phyloP scores from a whole-genome alignment of 2,113 vertebrate species.

The Ameiurus melas region DNA sequence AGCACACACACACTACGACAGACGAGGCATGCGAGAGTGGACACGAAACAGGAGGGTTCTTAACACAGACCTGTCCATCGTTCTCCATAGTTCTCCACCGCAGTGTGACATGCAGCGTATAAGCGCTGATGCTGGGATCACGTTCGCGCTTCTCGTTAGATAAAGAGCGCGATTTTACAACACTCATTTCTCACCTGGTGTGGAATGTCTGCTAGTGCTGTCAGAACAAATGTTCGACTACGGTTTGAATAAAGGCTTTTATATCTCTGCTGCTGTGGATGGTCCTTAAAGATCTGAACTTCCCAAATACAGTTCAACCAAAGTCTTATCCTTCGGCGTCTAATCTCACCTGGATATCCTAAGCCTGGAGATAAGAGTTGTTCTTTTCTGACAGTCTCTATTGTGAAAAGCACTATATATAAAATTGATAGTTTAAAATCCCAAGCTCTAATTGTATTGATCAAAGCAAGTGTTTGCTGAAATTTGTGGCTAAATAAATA shows the following conservation, averaged over 20 bases:
- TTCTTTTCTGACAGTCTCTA: not conserved
- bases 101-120: not conserved
- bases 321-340: not conserved
- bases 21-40: not conserved
- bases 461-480: not conserved
- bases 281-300: not conserved
- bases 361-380: not conserved
- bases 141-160: conserved; percentile 18
- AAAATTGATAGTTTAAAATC: not conserved
- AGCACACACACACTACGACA: not conserved
- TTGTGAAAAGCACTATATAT: not conserved
- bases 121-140: not conserved
- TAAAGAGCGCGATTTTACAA: not conserved
- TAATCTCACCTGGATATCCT: not conserved
- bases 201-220: not conserved
- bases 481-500: not conserved
- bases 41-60: not conserved
- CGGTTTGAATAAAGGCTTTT: too few relatives aligned
- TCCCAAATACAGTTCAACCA: not conserved
- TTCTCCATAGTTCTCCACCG: too few relatives aligned
- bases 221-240: not conserved
- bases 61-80: not conserved
- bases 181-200: not conserved
- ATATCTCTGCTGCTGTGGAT: too few relatives aligned
- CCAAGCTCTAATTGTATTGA: not conserved